Evolutionary conservation across 2,113 vertebrate species (phyloP).

Genomic region (Solea solea): DNA sequence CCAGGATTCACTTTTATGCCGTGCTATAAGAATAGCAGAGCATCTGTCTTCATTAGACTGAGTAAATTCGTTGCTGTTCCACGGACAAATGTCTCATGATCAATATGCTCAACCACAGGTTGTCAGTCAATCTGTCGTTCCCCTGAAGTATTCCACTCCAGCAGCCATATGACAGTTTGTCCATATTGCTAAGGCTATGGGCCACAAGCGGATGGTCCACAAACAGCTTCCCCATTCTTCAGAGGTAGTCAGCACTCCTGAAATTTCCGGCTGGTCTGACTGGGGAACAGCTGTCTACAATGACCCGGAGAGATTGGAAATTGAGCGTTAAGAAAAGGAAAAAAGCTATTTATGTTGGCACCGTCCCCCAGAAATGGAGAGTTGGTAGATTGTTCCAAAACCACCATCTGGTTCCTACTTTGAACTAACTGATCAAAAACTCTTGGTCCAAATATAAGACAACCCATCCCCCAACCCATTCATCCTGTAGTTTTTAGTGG

Average conservation of each 20-base stretch:
- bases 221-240: conserved; percentile 49
- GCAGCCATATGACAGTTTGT: conserved; percentile 39
- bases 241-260: conserved; percentile 42
- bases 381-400: conserved; percentile 79
- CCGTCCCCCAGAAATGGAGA: conserved; percentile 64
- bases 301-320: conserved; percentile 73
- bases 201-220: conserved; percentile 30
- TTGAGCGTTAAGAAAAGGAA: conserved; percentile 67
- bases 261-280: conserved; percentile 57
- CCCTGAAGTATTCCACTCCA: conserved; percentile 43
- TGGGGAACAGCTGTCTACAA: conserved; percentile 77
- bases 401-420: conserved; percentile 83
- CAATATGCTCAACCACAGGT: conserved; percentile 57
- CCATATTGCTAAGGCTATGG: conserved; percentile 52
- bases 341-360: conserved; percentile 66
- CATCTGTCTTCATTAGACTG: conserved; percentile 56
- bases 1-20: neutral
- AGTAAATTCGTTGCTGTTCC: conserved; percentile 7
- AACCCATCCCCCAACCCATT: conserved; percentile 36
- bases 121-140: conserved; percentile 45
- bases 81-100: conserved; percentile 39
- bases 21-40: conserved; percentile 19
- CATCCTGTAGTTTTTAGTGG: conserved; percentile 52
- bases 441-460: conserved; percentile 62
- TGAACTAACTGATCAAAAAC: conserved; percentile 83